phyloP scores from a whole-genome alignment of 1,140 invertebrate genomes.

The Drosophila nannoptera region DNA sequence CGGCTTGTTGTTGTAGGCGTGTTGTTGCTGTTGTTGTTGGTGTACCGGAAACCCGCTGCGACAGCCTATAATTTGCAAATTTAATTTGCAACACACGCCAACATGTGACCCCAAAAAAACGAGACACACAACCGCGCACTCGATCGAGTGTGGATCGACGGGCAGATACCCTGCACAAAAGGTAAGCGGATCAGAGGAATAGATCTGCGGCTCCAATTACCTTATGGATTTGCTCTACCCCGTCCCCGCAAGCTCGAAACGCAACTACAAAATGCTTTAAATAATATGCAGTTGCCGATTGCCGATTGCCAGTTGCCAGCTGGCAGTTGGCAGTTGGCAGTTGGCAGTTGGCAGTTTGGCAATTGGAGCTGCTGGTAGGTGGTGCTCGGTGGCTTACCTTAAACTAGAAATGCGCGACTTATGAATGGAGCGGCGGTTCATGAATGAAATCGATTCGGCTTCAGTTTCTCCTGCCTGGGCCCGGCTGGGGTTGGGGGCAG shows the following conservation, averaged over 20 bases:
- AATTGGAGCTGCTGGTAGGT: constrained; percentile 40
- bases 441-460: constrained; percentile 66
- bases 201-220: no score
- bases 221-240: no score
- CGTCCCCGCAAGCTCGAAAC: neutral
- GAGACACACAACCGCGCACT: no score
- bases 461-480: neutral
- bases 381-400: constrained; percentile 74
- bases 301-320: constrained; percentile 32
- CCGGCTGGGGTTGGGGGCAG: constrained; percentile 7
- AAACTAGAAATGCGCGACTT: constrained; percentile 71
- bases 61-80: constrained; percentile 76
- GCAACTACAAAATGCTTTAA: constrained; percentile 67
- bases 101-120: constrained; percentile 70
- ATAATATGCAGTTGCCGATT: constrained; percentile 70
- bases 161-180: no score
- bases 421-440: constrained; percentile 62
- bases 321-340: constrained; percentile 21
- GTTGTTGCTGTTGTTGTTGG: constrained; percentile 25
- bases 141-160: no score
- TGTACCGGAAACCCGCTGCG: constrained; percentile 70
- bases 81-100: constrained; percentile 76
- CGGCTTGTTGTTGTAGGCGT: constrained; percentile 14
- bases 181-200: no score
- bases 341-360: constrained; percentile 13